Conservation (phyloP, 2,888 invertebrate genomes). For the Torymus auratus region DNA sequence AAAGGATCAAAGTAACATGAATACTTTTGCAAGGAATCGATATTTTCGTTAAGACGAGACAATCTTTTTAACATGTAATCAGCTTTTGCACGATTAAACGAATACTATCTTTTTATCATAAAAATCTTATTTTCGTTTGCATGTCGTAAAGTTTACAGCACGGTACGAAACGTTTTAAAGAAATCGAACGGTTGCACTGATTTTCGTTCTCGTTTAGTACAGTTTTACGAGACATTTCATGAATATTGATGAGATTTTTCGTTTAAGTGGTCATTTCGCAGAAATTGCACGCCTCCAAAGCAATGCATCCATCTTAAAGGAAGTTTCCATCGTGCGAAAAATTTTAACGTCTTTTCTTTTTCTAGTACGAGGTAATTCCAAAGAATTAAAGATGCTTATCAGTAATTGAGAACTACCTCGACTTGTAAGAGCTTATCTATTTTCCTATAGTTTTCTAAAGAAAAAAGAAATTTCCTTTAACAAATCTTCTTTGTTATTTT, state of each 20-base stretch:
- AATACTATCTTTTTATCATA: not conserved
- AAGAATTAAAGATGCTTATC: too few relatives aligned
- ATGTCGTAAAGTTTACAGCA: constrained; percentile 1
- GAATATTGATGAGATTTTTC: constrained; percentile 38
- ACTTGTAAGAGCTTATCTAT: too few relatives aligned
- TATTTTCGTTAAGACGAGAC: too few relatives aligned
- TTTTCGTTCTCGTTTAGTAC: constrained; percentile 14
- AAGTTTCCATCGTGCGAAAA: constrained; percentile 1
- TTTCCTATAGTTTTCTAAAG: too few relatives aligned
- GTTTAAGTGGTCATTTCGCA: not conserved
- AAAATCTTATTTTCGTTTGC: not conserved
- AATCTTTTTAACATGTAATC: too few relatives aligned
- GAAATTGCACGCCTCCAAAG: not conserved
- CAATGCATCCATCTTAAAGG: not conserved
- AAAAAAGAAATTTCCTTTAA: too few relatives aligned
- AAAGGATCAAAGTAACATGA: too few relatives aligned
- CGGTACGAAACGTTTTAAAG: not conserved
- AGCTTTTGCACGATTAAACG: not conserved
- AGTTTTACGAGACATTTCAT: constrained; percentile 36
- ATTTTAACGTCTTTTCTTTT: too few relatives aligned
- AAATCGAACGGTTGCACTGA: constrained; percentile 9
- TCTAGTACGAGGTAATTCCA: too few relatives aligned
- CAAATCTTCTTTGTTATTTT: too few relatives aligned
- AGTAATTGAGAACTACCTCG: too few relatives aligned
- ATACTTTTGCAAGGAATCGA: too few relatives aligned